Conservation (phyloP, 2,113 vertebrate species). For the Sciurus niger region DNA sequence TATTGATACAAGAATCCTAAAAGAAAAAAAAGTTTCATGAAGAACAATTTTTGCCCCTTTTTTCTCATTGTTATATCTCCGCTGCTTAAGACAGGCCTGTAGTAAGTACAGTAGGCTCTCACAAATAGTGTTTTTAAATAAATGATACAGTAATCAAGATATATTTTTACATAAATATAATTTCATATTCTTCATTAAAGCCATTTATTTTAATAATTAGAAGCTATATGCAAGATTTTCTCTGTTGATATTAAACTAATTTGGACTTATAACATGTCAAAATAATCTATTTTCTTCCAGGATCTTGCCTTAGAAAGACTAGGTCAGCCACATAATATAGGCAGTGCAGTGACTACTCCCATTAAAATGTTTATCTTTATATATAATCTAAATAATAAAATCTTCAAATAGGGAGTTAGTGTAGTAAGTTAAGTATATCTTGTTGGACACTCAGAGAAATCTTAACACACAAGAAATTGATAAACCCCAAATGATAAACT, state of each 20-base stretch:
- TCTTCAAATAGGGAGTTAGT: conserved; percentile 4
- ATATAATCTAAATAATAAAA: conserved; percentile 40
- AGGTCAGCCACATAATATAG: background rate
- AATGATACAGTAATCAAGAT: background rate
- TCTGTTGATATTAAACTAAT: background rate
- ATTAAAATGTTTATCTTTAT: conserved; percentile 20
- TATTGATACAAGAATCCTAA: too few species aligned
- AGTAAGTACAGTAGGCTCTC: background rate
- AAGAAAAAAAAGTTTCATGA: background rate
- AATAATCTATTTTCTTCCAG: conserved; percentile 20
- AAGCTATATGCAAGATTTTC: background rate
- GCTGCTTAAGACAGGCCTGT: background rate
- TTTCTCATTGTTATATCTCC: background rate
- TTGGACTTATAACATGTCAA: background rate
- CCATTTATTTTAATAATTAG: conserved; percentile 25
- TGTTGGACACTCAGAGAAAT: background rate
- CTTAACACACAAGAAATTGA: background rate
- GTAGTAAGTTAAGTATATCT: background rate
- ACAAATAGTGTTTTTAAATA: background rate
- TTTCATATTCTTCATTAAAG: conserved; percentile 32
- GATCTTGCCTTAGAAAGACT: background rate
- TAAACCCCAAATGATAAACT: conserved; percentile 5
- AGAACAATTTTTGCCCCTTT: background rate
- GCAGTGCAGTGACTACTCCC: background rate
- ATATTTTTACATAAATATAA: background rate